Conservation (phyloP, 2,797 vertebrate species). For the Jordanella pulchra region DNA sequence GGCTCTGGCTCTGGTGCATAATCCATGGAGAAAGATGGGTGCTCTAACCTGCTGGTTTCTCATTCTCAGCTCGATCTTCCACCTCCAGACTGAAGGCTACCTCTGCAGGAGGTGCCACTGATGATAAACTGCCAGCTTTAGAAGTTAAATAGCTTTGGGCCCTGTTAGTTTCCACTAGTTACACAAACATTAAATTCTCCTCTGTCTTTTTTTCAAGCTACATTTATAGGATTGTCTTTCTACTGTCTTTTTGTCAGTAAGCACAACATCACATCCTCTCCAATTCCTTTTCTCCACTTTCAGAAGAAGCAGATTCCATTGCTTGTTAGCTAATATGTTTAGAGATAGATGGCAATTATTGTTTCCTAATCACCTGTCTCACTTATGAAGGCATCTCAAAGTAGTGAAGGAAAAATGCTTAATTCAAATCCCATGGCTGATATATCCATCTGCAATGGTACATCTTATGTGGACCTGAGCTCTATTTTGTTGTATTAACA, state of each 20-base stretch:
- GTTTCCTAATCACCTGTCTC: slow-evolving; percentile 77
- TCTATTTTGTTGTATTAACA: too few relatives aligned
- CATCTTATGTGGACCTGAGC: too few relatives aligned
- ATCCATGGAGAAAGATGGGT: slow-evolving; percentile 31
- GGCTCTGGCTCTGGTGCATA: slow-evolving; percentile 57
- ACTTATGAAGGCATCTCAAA: slow-evolving; percentile 53
- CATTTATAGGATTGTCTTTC: slow-evolving; percentile 67
- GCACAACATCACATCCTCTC: slow-evolving; percentile 46
- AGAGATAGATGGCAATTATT: slow-evolving; percentile 75
- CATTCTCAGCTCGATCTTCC: slow-evolving; percentile 36
- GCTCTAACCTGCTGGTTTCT: slow-evolving; percentile 43
- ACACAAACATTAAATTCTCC: slow-evolving; percentile 40
- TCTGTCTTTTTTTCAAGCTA: slow-evolving; percentile 68
- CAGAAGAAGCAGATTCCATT: slow-evolving; percentile 29
- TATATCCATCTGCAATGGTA: not conserved
- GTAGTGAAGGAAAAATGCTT: slow-evolving; percentile 21
- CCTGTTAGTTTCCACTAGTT: slow-evolving; percentile 30
- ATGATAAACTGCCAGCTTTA: slow-evolving; percentile 17
- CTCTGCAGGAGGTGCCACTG: slow-evolving; percentile 21
- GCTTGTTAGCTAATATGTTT: slow-evolving; percentile 77
- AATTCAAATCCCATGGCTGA: slow-evolving; percentile 11
- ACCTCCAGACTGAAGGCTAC: slow-evolving; percentile 23
- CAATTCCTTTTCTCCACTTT: too few relatives aligned
- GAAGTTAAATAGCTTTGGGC: slow-evolving; percentile 23
- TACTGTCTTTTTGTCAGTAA: slow-evolving; percentile 40